These are phyloP conservation scores for Heloderma charlesbogerti DNA, from an alignment of 2,113 vertebrate species.

Conservation along the genomic window DNA sequence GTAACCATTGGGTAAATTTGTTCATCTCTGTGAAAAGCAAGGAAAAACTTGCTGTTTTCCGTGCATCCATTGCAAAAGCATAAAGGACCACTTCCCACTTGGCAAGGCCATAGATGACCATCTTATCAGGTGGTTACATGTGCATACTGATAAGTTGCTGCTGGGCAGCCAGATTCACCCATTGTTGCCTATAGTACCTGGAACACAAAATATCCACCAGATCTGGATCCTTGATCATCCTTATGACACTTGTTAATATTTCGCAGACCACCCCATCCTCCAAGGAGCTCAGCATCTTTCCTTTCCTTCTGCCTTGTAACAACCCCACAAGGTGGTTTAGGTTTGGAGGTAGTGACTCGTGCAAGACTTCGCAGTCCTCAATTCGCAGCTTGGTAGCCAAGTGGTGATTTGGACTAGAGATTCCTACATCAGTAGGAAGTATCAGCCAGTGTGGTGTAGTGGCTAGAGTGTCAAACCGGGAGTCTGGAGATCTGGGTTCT, in stretches of 20 bases:
- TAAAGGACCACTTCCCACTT: neutral
- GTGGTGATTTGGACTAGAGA: too few relatives aligned
- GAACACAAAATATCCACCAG: too few relatives aligned
- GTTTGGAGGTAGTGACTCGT: neutral
- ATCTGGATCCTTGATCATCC: neutral
- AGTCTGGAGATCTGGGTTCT: too few relatives aligned
- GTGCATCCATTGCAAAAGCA: neutral
- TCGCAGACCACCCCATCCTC: neutral
- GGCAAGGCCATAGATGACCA: neutral
- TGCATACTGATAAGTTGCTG: neutral
- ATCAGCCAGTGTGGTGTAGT: too few relatives aligned
- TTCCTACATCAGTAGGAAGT: too few relatives aligned
- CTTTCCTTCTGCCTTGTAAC: too few relatives aligned
- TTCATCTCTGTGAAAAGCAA: too few relatives aligned
- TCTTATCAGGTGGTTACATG: neutral
- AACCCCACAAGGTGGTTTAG: neutral
- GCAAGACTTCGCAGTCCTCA: neutral
- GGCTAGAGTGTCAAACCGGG: too few relatives aligned
- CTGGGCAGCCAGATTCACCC: too few relatives aligned
- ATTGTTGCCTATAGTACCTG: neutral
- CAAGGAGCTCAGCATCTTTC: neutral
- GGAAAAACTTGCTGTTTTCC: neutral
- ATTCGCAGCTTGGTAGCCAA: neutral
- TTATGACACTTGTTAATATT: neutral
- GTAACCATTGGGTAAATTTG: neutral